Evolutionary conservation across 2,888 invertebrate species (phyloP), one percentile per base, ranked within the genome.

Genomic region (Caenorhabditis plicata): DNA sequence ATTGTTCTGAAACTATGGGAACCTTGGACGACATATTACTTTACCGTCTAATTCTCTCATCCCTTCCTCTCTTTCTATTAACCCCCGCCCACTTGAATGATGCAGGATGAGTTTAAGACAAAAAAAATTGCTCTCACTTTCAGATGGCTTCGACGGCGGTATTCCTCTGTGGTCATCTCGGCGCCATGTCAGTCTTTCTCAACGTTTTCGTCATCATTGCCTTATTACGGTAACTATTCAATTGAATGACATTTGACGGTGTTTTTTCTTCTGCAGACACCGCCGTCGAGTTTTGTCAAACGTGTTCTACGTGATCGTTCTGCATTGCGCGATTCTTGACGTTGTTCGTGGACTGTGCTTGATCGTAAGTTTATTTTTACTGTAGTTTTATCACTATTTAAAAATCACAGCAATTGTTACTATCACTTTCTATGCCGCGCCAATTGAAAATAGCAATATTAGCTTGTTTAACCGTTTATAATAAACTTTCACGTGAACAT

Each of bases 251-350:
- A 17, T 17, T n/a, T 17, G 8, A 13, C 22, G 11, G 40, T 5
- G 40, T 11, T 38, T 7, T 42, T 32, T 43, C 26, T n/a, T n/a
- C n/a, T n/a, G n/a, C 20, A 57, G 66, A 42, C 56, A 66, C 25
- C 56, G 64, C 20, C 67, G 67, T 35, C 69, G 79, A 7, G 76
- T 79, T 11, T 62, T 79, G 9, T 53, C 56, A 27, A 79, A 79
- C 49, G 79, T 80, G 20, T 79, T 79, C 70, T 78, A 78, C 56
- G 77, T 78, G 7, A 69, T 79, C 25, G 78, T 78, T 13, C 52
- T 79, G 4, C 79, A 79, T 41, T 79, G 79, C 51, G 74, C 77
- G n/a, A 49, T 78, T 33, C 73, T 79, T 22, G 79, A 79, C 41
- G 60, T 74, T 17, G 74, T 71, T 15, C 51, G 80, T 38, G 80